Conservation (phyloP, 2,888 invertebrate genomes). For the Xestia ashworthii region DNA sequence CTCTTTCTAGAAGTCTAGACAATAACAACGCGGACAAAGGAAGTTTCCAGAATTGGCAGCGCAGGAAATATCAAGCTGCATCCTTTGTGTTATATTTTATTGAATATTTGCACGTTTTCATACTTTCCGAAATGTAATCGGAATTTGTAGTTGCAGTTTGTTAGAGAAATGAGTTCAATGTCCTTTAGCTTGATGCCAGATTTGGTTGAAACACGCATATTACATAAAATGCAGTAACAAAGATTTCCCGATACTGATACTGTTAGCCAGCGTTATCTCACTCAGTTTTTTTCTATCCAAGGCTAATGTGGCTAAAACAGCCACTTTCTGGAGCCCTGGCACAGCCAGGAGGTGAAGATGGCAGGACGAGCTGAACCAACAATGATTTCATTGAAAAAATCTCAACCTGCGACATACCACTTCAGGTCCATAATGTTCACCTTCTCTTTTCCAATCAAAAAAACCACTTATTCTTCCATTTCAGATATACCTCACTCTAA, state of each 20-base stretch:
- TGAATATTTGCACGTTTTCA: conserved; percentile 17
- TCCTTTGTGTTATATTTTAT: conserved; percentile 37
- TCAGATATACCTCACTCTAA: neutral
- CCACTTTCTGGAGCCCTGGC: too few relatives aligned
- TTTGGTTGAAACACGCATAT: neutral
- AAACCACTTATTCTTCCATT: neutral
- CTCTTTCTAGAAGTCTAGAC: conserved; percentile 24
- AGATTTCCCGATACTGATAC: too few relatives aligned
- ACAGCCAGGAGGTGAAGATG: too few relatives aligned
- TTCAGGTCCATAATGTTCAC: neutral
- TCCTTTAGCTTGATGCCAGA: neutral
- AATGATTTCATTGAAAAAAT: neutral
- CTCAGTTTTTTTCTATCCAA: too few relatives aligned
- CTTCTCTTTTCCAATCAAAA: neutral
- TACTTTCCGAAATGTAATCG: neutral
- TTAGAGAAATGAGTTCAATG: neutral
- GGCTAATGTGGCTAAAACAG: too few relatives aligned
- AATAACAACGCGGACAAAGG: conserved; percentile 42
- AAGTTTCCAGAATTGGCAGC: conserved; percentile 23
- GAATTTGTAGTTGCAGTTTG: neutral
- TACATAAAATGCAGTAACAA: too few relatives aligned
- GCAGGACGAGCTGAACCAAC: too few relatives aligned
- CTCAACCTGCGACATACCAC: neutral
- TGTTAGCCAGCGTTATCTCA: too few relatives aligned
- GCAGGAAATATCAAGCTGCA: conserved; percentile 23